These are phyloP conservation scores for Rhopalosiphum nymphaeae DNA, from an alignment of 2,888 invertebrate genomes.

Conservation along the genomic window DNA sequence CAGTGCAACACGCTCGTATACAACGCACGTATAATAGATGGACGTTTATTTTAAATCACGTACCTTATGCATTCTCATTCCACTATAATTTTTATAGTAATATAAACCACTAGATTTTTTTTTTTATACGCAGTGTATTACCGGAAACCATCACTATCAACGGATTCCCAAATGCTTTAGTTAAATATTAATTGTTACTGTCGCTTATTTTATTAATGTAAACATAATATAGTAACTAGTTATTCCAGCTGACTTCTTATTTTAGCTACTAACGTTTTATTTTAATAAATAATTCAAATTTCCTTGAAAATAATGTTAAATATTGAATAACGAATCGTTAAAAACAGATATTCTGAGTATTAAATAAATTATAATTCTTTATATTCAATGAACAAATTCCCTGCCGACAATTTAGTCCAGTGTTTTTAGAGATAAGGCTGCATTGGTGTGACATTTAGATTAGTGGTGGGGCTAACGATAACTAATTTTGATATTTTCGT, in stretches of 20 bases:
- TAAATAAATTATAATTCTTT: slow-evolving; percentile 17
- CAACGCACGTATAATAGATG: background rate
- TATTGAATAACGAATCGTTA: background rate
- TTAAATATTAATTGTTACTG: background rate
- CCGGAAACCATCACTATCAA: slow-evolving; percentile 40
- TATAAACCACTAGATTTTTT: background rate
- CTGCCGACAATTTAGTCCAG: slow-evolving; percentile 3
- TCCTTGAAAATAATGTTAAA: background rate
- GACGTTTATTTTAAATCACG: slow-evolving; percentile 35
- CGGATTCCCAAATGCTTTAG: background rate
- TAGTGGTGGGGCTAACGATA: slow-evolving; percentile 44
- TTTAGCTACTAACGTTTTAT: background rate
- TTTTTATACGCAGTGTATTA: background rate
- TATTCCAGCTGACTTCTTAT: background rate
- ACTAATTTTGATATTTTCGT: slow-evolving; percentile 55
- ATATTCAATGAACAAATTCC: slow-evolving; percentile 52
- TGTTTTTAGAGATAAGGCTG: slow-evolving; percentile 32
- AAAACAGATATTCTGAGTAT: slow-evolving; percentile 15
- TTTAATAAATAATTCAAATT: background rate
- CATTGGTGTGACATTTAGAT: slow-evolving; percentile 15
- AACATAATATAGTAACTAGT: background rate
- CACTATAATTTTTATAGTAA: background rate
- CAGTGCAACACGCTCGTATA: background rate
- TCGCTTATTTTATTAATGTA: background rate
- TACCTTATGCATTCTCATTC: slow-evolving; percentile 29